These are phyloP conservation scores for Apodemus sylvaticus DNA, from an alignment of 2,113 vertebrate genomes.

Conservation along the genomic window DNA sequence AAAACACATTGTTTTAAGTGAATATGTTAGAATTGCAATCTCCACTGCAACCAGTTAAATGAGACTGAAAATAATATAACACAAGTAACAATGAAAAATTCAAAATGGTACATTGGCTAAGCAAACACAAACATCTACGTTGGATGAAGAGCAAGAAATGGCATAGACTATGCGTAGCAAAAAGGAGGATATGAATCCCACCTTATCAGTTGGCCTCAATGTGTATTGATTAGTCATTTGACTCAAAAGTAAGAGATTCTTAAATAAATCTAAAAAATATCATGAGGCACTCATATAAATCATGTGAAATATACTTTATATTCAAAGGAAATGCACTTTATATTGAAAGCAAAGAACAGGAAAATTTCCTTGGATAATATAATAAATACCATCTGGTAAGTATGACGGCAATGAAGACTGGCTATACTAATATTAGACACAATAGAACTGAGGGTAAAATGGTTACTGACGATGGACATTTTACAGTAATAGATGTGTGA, in stretches of 20 bases:
- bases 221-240: background rate
- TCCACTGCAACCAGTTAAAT: background rate
- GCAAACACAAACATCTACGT: background rate
- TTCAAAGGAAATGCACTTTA: constrained; percentile 9
- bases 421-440: background rate
- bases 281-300: background rate
- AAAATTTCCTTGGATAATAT: background rate
- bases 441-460: background rate
- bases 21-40: background rate
- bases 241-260: background rate
- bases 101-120: background rate
- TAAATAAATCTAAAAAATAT: constrained; percentile 2
- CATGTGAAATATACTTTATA: background rate
- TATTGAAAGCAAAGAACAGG: background rate
- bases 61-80: background rate
- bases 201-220: background rate
- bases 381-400: background rate
- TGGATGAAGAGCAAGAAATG: background rate
- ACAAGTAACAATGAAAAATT: constrained; percentile 16
- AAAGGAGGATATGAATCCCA: background rate
- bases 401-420: background rate
- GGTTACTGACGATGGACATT: background rate
- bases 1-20: background rate
- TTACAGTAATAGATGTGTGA: background rate
- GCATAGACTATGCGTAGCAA: background rate